Percentiles rank a stretch among this genome's conserved stretches.
phyloP scores from a whole-genome alignment of 2,888 invertebrate species.

The Podotricha telesiphe region DNA sequence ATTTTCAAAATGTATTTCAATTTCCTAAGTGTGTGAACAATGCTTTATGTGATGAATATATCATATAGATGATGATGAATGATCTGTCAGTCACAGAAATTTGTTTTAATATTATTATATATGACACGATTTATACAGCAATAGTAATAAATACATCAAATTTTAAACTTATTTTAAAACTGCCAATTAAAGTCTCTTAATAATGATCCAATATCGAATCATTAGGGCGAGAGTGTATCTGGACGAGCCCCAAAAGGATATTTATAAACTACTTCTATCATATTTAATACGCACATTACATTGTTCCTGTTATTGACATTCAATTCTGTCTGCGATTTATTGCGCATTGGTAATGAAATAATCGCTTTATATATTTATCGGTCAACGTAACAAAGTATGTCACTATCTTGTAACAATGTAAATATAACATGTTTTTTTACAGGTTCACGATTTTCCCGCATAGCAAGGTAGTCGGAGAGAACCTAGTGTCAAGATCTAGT shows the following conservation, averaged over 20 bases:
- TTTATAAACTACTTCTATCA: slow-evolving; percentile 9
- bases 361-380: background rate
- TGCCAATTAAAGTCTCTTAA: slow-evolving; percentile 8
- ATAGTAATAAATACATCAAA: background rate
- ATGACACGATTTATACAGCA: too few species aligned
- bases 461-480: too few species aligned
- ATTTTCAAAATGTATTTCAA: too few species aligned
- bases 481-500: too few species aligned
- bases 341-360: slow-evolving; percentile 20
- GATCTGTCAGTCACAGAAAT: too few species aligned
- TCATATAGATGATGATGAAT: too few species aligned
- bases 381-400: background rate
- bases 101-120: too few species aligned
- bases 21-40: too few species aligned
- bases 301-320: slow-evolving; percentile 1
- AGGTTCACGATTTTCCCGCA: too few species aligned
- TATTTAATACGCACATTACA: background rate
- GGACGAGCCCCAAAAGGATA: slow-evolving; percentile 13
- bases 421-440: background rate
- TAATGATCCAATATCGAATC: slow-evolving; percentile 9
- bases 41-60: too few species aligned
- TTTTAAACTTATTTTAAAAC: background rate
- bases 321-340: slow-evolving; percentile 7
- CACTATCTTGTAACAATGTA: background rate
- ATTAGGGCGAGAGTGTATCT: slow-evolving; percentile 17